Base-by-base conservation (phyloP, 92 coral and sea anemone genomes). In the Epizoanthus ramosus region DNA sequence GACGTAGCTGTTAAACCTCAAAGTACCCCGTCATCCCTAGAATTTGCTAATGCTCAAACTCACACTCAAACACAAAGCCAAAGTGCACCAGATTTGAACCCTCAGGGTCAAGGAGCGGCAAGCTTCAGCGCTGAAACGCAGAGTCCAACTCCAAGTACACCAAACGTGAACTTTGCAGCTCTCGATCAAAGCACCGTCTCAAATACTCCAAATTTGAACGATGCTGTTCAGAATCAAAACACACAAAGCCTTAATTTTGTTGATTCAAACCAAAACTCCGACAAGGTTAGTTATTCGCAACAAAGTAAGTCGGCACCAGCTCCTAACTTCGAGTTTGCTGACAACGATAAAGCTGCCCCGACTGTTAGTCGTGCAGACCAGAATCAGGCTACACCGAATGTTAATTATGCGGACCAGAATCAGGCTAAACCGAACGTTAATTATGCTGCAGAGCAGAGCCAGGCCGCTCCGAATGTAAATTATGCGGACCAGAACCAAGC, bases 261-360 rank as follows among this genome's bases (percentile, higher is more conserved):
- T 3, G 24, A 77, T 24, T 69, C 71, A 39, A 60, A 43, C 71
- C 82, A 77, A 31, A 61, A 60, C 57, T 60, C 47, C 15, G 82
- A 19, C 6, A 77, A 77, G 39, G 35, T 77, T n/a, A 77, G 57
- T 9, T 77, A 60, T 77, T 77, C 82, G 17, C 82, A 77, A 14
- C 59, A 77, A 24, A n/a, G 56, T 5, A 41, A 61, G 14, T 21
- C 82, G 6, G 8, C 33, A 5, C 59, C 33, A 39, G 52, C 33
- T 41, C 52, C 82, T 13, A 77, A 57, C 50, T 77, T 77, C 18
- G 82, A 77, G 71, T 77, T 77, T 61, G 39, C 58, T 8, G 75
- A 71, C 39, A 53, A 71, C 13, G 23, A 24, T 28, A 71, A 71
- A 39, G 24, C n/a, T 14, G 14, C 75, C 8, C 45, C 43, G 17